phyloP scores from a whole-genome alignment of 2,888 invertebrate species.

The Ochropleura plecta region DNA sequence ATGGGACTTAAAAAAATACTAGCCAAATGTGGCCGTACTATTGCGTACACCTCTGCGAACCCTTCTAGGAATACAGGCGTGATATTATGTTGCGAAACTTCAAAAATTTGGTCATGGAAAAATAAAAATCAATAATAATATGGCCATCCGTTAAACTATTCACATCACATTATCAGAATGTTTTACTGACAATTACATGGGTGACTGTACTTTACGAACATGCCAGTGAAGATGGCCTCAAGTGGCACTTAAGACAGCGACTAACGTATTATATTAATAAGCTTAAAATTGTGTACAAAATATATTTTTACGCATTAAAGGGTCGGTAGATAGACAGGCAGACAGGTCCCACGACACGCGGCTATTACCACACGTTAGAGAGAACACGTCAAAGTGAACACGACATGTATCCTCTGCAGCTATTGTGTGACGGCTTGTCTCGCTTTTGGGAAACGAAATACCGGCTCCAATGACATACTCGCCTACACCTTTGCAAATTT shows the following conservation, averaged over 20 bases:
- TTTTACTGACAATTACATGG: background rate
- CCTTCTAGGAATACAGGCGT: too few species aligned
- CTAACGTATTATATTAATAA: conserved; percentile 37
- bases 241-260: conserved; percentile 29
- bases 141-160: background rate
- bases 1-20: too few species aligned
- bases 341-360: conserved; percentile 36
- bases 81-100: too few species aligned
- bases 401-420: conserved; percentile 43
- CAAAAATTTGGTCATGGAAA: too few species aligned
- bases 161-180: background rate
- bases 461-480: conserved; percentile 60
- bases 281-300: conserved; percentile 33
- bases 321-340: background rate
- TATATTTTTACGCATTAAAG: conserved; percentile 18
- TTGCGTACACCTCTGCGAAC: too few species aligned
- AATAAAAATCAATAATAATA: background rate
- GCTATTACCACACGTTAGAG: conserved; percentile 47
- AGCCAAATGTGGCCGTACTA: too few species aligned
- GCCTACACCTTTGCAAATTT: conserved; percentile 61
- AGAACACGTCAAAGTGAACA: conserved; percentile 60
- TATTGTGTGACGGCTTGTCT: conserved; percentile 55
- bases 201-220: background rate
- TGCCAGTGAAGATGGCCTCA: conserved; percentile 13
- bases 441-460: conserved; percentile 55